Base-by-base conservation (phyloP, 1,140 invertebrate genomes). In the Polyergus mexicanus region DNA sequence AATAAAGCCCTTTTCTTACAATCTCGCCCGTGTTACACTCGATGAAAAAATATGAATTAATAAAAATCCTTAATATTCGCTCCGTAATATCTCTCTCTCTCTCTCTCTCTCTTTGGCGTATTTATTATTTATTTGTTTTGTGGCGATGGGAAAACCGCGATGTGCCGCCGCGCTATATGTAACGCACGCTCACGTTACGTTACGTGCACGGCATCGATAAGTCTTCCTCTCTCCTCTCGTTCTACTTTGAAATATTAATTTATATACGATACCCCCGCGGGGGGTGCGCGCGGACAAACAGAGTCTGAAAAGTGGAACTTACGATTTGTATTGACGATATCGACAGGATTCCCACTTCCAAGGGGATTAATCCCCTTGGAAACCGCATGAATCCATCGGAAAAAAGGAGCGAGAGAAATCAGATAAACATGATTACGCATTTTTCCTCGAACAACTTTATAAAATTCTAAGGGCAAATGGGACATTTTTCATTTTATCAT, bases 201-300 rank as follows among this genome's bases (percentile, higher is more conserved):
- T 65, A 56, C 86, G 58, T 81, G 62, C 60, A 51, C 84, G 51
- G 75, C 83, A 88, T 87, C 81, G 77, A 63, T 75, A 60, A 69
- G 89, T 84, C 83, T 90, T 90, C 89, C 38, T 51, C 16, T 16
- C 38, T 51, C 16, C 11, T 54, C 28, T 51, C 69, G 89, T 74
- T 90, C 83, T 54, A 90, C 83, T 90, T 90, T 19, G 88, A 88
- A 90, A 90, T 90, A 90, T 90, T 90, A 90, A 90, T 90, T 90
- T 90, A 90, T 88, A 51, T 51, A 74, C 63, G 44, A 83, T 86
- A 35, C 13, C 22, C 65, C 13, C 47, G 44, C 44, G 58, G n/a
- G n/a, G n/a, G n/a, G 19, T 41, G 47, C 44, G 56, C 41, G 66
- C 65, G 13, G 8, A 25, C 47, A 51, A 56, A 44, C 44, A 76